A percentile compares a stretch with the other conserved stretches of the same genome.
These are phyloP conservation scores for Bucco capensis DNA, from an alignment of 2,113 vertebrate species.

Conservation along the genomic window DNA sequence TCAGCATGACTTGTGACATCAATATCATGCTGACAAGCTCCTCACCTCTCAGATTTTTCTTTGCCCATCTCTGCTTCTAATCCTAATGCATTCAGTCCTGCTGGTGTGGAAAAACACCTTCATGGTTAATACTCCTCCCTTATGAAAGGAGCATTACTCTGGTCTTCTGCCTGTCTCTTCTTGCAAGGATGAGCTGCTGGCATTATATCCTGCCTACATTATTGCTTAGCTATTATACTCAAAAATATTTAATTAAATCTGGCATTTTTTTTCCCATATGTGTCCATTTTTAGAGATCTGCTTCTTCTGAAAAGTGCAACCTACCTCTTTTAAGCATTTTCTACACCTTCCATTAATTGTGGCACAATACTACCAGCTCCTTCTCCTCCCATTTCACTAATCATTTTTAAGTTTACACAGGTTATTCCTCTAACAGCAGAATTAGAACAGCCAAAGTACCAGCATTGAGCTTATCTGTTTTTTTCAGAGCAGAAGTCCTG, in stretches of 20 bases:
- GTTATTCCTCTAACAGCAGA: not conserved
- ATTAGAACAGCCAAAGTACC: not conserved
- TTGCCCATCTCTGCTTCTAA: slow-evolving; percentile 32
- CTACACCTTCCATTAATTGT: not conserved
- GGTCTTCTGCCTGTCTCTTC: not conserved
- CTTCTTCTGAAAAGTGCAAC: not conserved
- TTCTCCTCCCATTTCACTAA: not conserved
- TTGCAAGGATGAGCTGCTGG: not conserved
- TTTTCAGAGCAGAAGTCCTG: not conserved
- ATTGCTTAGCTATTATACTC: not conserved
- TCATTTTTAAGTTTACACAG: not conserved
- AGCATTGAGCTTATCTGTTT: not conserved
- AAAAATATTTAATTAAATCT: not conserved
- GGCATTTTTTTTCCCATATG: not conserved
- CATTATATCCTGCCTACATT: not conserved
- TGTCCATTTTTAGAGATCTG: not conserved
- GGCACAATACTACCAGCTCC: not conserved
- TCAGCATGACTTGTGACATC: slow-evolving; percentile 39
- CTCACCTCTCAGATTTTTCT: slow-evolving; percentile 42
- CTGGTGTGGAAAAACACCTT: slow-evolving; percentile 27
- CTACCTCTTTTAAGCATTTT: not conserved
- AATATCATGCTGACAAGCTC: slow-evolving; percentile 36
- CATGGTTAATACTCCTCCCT: slow-evolving; percentile 21
- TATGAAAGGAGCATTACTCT: not conserved
- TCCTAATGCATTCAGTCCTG: slow-evolving; percentile 24